Evolutionary conservation across 2,888 invertebrate genomes (phyloP).

Genomic region (Drosophila neonasuta): DNA sequence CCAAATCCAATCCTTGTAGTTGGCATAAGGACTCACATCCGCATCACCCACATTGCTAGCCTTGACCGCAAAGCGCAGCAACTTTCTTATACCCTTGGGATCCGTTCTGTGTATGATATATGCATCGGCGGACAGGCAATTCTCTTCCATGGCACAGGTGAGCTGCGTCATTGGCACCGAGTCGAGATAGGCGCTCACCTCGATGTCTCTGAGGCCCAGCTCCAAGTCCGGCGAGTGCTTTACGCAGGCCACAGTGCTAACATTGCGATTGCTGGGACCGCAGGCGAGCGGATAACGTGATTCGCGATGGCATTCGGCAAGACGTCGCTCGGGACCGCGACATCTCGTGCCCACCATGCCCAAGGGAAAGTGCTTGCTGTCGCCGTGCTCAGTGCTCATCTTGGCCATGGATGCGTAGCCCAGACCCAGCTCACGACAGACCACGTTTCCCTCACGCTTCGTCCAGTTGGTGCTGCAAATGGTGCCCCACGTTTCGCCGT

Average conservation of each 20-base stretch:
- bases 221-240: conserved; percentile 64
- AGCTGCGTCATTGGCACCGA: conserved; percentile 67
- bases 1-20: conserved; percentile 77
- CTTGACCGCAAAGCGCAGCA: conserved; percentile 74
- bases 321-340: conserved; percentile 67
- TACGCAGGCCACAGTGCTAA: conserved; percentile 74
- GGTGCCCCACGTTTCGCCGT: conserved; percentile 75
- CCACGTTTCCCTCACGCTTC: conserved; percentile 76
- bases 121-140: conserved; percentile 74
- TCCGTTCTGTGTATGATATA: conserved; percentile 67
- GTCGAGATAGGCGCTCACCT: conserved; percentile 62
- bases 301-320: conserved; percentile 71
- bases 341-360: conserved; percentile 74
- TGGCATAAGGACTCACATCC: conserved; percentile 77
- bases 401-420: conserved; percentile 70
- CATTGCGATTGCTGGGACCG: conserved; percentile 62
- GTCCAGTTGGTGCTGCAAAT: conserved; percentile 74
- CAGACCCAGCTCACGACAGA: conserved; percentile 72
- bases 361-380: conserved; percentile 63
- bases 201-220: conserved; percentile 72
- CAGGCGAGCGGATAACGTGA: conserved; percentile 62
- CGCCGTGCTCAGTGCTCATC: conserved; percentile 69
- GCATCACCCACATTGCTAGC: conserved; percentile 77
- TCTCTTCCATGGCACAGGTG: conserved; percentile 79
- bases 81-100: conserved; percentile 64